These are phyloP conservation scores for Chrysolina haemoptera DNA, from an alignment of 2,888 invertebrate genomes.

Conservation along the genomic window DNA sequence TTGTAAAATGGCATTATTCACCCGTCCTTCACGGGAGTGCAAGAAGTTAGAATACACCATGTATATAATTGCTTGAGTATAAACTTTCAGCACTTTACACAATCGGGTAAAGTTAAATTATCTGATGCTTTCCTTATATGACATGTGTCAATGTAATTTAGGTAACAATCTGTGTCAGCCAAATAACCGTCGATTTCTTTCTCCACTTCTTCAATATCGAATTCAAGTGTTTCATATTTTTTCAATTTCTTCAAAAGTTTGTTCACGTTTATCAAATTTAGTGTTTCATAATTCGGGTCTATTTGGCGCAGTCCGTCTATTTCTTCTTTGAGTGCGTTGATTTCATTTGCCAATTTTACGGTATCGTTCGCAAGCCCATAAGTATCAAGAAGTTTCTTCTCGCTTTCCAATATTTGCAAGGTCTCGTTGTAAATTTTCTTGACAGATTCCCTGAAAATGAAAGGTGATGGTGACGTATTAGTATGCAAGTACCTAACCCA, in stretches of 20 bases:
- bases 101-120: neutral
- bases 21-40: no score
- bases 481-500: no score
- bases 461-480: no score
- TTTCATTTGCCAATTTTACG: slow-evolving; percentile 8
- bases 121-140: neutral
- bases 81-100: neutral
- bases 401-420: neutral
- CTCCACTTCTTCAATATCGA: neutral
- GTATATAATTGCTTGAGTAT: no score
- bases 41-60: no score
- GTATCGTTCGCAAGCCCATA: neutral
- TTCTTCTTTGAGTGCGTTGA: slow-evolving; percentile 5
- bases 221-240: neutral
- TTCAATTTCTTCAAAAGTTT: slow-evolving; percentile 8
- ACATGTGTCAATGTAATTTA: neutral
- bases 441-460: slow-evolving; percentile 1
- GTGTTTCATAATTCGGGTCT: neutral
- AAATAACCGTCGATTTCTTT: neutral
- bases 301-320: neutral
- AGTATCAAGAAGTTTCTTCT: neutral
- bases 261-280: neutral
- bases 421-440: neutral
- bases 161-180: neutral
- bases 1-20: no score